Evolutionary conservation across 1,140 invertebrate genomes (phyloP).

Genomic region (Nebria ingens): DNA sequence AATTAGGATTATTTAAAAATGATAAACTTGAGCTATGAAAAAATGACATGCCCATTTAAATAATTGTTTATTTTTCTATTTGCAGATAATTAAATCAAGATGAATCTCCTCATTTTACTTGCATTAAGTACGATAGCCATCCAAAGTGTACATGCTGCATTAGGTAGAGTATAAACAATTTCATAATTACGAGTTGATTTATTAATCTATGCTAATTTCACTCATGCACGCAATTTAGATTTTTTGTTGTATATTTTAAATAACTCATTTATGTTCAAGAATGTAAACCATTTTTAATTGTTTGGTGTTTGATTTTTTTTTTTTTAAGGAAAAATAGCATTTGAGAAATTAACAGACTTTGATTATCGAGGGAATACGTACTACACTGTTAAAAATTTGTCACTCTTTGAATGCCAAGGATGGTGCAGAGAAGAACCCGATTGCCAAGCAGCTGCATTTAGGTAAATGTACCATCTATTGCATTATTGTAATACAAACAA

Average conservation of each 20-base stretch:
- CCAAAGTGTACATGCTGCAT: not conserved
- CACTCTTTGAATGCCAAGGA: constrained; percentile 86
- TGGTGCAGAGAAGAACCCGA: constrained; percentile 87
- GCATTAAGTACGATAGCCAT: not conserved
- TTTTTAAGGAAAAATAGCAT: constrained; percentile 65
- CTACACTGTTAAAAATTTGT: constrained; percentile 84
- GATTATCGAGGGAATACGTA: constrained; percentile 86
- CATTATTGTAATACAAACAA: not conserved
- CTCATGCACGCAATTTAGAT: too few relatives aligned
- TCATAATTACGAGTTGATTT: too few relatives aligned
- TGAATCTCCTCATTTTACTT: not conserved
- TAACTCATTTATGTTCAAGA: too few relatives aligned
- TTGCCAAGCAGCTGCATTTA: constrained; percentile 81
- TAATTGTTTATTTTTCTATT: too few relatives aligned
- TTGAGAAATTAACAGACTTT: constrained; percentile 86
- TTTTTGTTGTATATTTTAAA: too few relatives aligned
- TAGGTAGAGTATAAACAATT: not conserved
- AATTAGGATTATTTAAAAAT: too few relatives aligned
- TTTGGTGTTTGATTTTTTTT: too few relatives aligned
- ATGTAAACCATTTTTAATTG: too few relatives aligned
- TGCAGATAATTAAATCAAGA: not conserved
- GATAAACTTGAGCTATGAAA: too few relatives aligned
- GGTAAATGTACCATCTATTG: constrained; percentile 34
- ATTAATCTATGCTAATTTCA: too few relatives aligned
- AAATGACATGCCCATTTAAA: too few relatives aligned